Evolutionary conservation across 2,888 invertebrate genomes (phyloP).

Genomic region (Pelosia muscerda): DNA sequence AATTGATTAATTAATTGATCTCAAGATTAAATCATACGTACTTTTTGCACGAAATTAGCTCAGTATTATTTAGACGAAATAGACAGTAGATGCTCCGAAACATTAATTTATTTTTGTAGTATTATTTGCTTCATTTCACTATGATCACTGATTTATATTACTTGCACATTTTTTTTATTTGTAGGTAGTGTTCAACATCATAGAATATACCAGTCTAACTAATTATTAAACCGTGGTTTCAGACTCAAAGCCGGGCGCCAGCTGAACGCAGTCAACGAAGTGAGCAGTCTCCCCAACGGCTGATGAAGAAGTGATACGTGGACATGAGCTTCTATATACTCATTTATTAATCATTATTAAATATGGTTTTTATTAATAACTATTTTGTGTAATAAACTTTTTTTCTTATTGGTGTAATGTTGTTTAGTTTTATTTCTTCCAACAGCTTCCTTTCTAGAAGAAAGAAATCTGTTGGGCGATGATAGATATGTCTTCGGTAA

Average conservation of each 20-base stretch:
- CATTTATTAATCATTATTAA: background rate
- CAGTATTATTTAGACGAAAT: background rate
- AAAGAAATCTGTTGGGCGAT: too few relatives aligned
- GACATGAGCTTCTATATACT: background rate
- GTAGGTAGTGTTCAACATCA: background rate
- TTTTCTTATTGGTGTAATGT: background rate
- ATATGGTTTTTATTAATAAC: background rate
- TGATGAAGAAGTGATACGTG: background rate
- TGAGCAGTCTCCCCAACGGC: background rate
- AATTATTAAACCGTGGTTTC: background rate
- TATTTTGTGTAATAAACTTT: background rate
- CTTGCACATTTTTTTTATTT: background rate
- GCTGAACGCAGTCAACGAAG: background rate
- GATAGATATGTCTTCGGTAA: too few relatives aligned
- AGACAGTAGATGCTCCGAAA: background rate
- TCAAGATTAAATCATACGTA: too few relatives aligned
- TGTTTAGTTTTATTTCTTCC: background rate
- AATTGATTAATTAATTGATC: too few relatives aligned
- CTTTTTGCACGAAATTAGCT: too few relatives aligned
- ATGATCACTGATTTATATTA: background rate
- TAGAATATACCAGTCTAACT: background rate
- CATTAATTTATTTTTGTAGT: background rate
- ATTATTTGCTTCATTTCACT: background rate
- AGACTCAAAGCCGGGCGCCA: background rate
- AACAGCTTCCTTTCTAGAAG: too few relatives aligned